These are phyloP conservation scores for Simalia tracyae DNA, from an alignment of 2,797 vertebrate species.

Conservation along the genomic window DNA sequence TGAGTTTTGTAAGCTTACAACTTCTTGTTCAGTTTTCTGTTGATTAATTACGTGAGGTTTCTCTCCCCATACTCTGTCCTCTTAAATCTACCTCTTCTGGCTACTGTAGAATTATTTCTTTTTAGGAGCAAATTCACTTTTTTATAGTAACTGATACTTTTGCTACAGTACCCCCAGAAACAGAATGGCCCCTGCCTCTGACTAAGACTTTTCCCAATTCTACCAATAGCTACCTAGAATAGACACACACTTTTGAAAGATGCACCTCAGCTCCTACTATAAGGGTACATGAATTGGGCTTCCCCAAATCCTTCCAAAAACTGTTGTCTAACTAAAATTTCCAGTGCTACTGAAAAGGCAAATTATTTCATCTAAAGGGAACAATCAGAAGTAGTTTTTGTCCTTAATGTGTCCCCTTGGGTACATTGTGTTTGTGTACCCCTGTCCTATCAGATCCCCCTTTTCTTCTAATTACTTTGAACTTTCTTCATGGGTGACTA, in stretches of 20 bases:
- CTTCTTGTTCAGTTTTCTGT: not conserved
- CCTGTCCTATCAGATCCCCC: no score
- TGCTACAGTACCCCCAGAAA: not conserved
- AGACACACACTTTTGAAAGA: no score
- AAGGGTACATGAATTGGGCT: no score
- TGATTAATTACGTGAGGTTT: not conserved
- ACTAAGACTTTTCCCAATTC: not conserved
- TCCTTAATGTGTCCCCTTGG: no score
- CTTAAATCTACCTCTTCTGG: not conserved
- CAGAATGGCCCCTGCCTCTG: not conserved
- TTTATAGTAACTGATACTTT: not conserved
- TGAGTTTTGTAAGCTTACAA: constrained; percentile 17
- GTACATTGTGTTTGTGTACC: no score
- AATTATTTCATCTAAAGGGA: no score
- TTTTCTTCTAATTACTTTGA: not conserved
- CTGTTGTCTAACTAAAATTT: no score
- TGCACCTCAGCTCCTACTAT: not conserved
- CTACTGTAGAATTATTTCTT: constrained; percentile 17
- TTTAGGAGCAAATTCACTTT: not conserved
- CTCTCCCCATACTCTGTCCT: not conserved
- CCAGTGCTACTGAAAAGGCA: no score
- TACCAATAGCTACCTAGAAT: not conserved
- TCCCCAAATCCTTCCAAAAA: no score
- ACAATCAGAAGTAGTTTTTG: no score
- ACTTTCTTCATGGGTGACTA: not conserved